These are phyloP conservation scores for Drosophila barbarae DNA, from an alignment of 2,888 invertebrate genomes.

Conservation along the genomic window DNA sequence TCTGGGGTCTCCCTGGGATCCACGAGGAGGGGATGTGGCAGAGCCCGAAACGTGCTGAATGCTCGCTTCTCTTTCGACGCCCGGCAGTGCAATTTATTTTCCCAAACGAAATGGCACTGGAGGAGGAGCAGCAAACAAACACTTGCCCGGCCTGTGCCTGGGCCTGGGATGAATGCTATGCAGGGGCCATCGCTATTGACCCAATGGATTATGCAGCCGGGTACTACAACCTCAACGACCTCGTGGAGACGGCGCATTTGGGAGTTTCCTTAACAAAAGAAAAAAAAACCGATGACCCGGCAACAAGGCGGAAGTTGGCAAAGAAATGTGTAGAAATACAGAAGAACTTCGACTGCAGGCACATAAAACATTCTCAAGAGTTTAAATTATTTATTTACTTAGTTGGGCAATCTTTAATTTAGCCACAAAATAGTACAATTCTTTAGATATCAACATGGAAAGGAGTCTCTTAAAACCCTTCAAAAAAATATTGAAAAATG, in stretches of 20 bases:
- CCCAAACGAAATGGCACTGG: conserved; percentile 10
- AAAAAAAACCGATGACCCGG: conserved; percentile 11
- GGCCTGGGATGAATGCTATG: conserved; percentile 19
- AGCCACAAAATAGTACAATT: not conserved
- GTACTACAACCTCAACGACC: conserved; percentile 47
- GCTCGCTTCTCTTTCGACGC: conserved; percentile 4
- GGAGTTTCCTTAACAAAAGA: conserved; percentile 12
- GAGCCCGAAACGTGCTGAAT: conserved; percentile 21
- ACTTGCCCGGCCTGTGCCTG: conserved; percentile 19
- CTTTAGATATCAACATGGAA: not conserved
- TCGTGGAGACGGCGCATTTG: conserved; percentile 22
- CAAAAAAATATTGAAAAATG: not conserved
- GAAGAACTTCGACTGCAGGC: not conserved
- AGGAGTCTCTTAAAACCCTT: not conserved
- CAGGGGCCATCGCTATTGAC: conserved; percentile 56
- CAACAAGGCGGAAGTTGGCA: conserved; percentile 14
- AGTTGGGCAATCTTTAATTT: too few species aligned
- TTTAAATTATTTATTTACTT: not conserved
- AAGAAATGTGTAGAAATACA: conserved; percentile 4
- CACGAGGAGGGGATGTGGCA: conserved; percentile 12
- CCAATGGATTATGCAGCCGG: conserved; percentile 68
- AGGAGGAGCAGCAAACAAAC: conserved; percentile 27
- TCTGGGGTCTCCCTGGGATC: conserved; percentile 22
- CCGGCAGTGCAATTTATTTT: conserved; percentile 29
- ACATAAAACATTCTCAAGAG: not conserved